A percentile compares a stretch with the other conserved stretches of the same genome.
These are phyloP conservation scores for Xiphorhynchus elegans DNA, from an alignment of 2,113 vertebrate genomes.

Conservation along the genomic window DNA sequence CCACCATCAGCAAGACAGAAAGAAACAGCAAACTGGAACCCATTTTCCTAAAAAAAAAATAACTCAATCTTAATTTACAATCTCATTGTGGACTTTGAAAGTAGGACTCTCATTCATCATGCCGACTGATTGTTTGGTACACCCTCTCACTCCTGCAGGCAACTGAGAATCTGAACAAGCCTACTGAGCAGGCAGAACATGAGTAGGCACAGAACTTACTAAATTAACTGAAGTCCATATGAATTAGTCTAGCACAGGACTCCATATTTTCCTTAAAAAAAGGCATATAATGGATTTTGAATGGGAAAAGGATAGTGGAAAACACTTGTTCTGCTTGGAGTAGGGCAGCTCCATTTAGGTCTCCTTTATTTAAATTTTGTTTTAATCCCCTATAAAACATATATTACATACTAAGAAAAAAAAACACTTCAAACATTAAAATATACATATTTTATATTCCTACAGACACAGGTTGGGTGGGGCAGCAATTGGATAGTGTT, in stretches of 20 bases:
- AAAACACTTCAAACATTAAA: not conserved
- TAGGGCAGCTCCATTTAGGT: not conserved
- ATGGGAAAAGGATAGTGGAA: not conserved
- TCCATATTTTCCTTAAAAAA: not conserved
- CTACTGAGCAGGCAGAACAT: not conserved
- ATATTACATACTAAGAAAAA: not conserved
- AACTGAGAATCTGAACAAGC: not conserved
- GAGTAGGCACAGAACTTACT: not conserved
- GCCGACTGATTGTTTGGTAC: not conserved
- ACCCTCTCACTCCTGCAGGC: not conserved
- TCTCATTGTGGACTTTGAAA: not conserved
- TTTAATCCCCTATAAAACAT: not conserved
- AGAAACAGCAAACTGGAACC: not conserved
- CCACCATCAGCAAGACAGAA: not conserved
- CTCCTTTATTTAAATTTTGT: not conserved
- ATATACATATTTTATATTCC: not conserved
- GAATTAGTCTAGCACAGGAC: not conserved
- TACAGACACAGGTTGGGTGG: not conserved
- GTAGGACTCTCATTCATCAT: no score
- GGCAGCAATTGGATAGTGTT: rapidly evolving
- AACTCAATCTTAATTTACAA: not conserved
- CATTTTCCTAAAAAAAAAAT: not conserved
- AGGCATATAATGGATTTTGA: not conserved
- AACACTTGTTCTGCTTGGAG: not conserved
- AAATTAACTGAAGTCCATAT: not conserved